phyloP scores from a whole-genome alignment of 1,140 invertebrate genomes.

The Drosophila lacertosa region DNA sequence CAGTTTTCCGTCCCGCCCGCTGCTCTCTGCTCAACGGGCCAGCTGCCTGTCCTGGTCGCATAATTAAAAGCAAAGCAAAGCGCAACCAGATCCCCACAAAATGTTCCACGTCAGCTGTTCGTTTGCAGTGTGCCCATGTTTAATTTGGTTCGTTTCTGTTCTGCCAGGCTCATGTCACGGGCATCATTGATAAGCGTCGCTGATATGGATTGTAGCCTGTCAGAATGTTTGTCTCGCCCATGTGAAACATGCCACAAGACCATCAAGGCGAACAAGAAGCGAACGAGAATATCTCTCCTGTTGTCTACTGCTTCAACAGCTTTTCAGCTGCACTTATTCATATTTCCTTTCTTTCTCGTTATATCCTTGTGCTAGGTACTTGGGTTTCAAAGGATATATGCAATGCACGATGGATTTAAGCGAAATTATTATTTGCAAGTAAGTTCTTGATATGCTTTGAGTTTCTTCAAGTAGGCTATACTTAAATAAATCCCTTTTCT shows the following conservation, averaged over 20 bases:
- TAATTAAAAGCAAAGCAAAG: constrained; percentile 47
- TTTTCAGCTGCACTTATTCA: constrained; percentile 13
- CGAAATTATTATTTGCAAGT: no score
- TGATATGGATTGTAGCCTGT: constrained; percentile 45
- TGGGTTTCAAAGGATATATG: no score
- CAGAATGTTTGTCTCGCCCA: constrained; percentile 33
- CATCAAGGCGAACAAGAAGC: background rate
- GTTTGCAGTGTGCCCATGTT: background rate
- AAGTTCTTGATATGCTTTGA: no score
- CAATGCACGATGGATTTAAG: no score
- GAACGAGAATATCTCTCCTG: background rate
- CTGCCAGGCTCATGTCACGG: constrained; percentile 29
- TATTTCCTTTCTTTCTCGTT: constrained; percentile 15
- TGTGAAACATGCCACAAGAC: background rate
- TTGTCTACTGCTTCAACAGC: constrained; percentile 5
- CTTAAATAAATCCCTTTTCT: no score
- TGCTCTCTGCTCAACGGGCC: background rate
- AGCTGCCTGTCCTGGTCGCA: constrained; percentile 6
- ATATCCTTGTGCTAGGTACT: no score
- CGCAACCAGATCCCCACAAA: constrained; percentile 18
- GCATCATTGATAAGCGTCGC: constrained; percentile 39
- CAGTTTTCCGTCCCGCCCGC: constrained; percentile 15
- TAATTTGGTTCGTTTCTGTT: background rate
- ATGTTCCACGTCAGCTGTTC: constrained; percentile 33
- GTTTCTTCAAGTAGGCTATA: no score